These are phyloP conservation scores for Perca schrenkii DNA, from an alignment of 2,113 vertebrate species.

Conservation along the genomic window DNA sequence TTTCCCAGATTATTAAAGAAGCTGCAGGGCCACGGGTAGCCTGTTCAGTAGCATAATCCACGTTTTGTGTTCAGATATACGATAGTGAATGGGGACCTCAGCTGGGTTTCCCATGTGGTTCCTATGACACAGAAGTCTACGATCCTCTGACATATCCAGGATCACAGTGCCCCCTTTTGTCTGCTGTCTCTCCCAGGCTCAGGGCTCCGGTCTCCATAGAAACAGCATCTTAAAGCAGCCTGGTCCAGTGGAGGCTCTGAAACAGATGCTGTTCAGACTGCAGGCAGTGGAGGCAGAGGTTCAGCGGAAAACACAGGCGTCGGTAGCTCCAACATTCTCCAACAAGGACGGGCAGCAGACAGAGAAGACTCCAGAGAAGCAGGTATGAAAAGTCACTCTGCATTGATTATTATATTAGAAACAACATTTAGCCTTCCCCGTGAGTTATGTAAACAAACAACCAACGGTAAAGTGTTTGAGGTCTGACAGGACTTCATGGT, in stretches of 20 bases:
- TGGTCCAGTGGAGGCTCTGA: conserved; percentile 73
- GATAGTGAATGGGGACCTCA: not conserved
- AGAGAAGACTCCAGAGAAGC: not conserved
- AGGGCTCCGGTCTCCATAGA: not conserved
- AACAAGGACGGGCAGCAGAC: not conserved
- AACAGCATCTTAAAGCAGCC: conserved; percentile 51
- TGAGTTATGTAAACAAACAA: no score
- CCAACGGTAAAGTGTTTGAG: no score
- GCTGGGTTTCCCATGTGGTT: no score
- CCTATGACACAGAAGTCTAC: not conserved
- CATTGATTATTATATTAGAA: no score
- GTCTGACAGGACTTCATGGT: no score
- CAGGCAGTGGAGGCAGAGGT: conserved; percentile 73
- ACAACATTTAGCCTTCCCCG: no score
- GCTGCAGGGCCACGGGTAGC: not conserved
- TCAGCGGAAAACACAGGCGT: conserved; percentile 12
- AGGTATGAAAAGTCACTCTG: conserved; percentile 6
- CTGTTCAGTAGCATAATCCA: not conserved
- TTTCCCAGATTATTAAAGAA: not conserved
- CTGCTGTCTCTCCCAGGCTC: not conserved
- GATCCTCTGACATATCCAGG: not conserved
- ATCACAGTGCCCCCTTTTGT: not conserved
- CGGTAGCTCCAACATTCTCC: not conserved
- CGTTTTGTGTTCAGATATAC: not conserved
- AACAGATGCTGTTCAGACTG: conserved; percentile 78